These are phyloP conservation scores for Montipora cactus DNA, from an alignment of 64 coral and sea anemone genomes.

Conservation along the genomic window DNA sequence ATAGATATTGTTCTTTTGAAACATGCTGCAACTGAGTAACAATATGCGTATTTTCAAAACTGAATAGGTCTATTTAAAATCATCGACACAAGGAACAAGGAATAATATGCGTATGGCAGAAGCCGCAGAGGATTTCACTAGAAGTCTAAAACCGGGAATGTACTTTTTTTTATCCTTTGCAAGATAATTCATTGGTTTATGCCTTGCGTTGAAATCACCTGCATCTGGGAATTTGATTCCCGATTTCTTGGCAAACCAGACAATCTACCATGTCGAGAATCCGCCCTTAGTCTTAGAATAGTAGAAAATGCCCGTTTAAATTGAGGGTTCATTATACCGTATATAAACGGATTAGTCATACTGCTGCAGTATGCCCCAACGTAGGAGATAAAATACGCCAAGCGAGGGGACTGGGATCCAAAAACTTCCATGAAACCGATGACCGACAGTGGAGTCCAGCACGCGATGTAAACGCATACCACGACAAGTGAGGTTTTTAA, in stretches of 20 bases:
- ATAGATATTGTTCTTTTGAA: too few species aligned
- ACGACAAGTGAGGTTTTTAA: slow-evolving; percentile 67
- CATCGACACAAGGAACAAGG: too few species aligned
- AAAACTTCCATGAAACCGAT: slow-evolving; percentile 39
- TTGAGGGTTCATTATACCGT: slow-evolving; percentile 70
- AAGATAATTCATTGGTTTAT: not conserved
- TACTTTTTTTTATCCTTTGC: not conserved
- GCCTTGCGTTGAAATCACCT: not conserved
- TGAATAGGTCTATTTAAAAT: too few species aligned
- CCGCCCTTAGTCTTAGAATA: slow-evolving; percentile 7
- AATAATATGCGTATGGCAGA: too few species aligned
- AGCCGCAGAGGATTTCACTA: too few species aligned
- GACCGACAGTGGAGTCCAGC: slow-evolving; percentile 65
- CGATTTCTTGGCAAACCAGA: not conserved
- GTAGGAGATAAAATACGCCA: slow-evolving; percentile 14
- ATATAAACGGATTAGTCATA: slow-evolving; percentile 80
- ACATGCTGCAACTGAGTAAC: too few species aligned
- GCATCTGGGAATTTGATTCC: not conserved
- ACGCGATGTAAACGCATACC: slow-evolving; percentile 55
- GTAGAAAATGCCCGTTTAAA: slow-evolving; percentile 64
- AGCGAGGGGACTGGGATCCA: not conserved
- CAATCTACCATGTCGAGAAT: not conserved
- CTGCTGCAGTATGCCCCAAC: slow-evolving; percentile 70
- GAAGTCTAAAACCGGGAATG: too few species aligned
- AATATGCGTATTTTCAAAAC: not conserved